Evolutionary conservation across 2,797 vertebrate genomes (phyloP), one percentile per base, ranked within the genome.

Genomic region (Cirrhinus molitorella): DNA sequence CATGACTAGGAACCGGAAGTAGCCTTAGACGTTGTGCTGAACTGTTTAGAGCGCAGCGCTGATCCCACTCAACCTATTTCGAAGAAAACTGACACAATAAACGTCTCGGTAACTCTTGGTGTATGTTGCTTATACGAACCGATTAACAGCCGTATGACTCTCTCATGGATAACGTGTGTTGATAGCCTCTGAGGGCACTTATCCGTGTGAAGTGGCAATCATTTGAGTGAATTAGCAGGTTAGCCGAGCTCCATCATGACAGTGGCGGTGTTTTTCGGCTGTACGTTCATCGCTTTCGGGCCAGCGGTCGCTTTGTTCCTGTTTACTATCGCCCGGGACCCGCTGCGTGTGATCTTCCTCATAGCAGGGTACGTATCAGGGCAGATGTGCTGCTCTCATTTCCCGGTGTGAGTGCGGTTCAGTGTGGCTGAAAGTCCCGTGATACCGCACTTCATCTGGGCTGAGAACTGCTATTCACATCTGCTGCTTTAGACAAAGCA

Each of bases 271-370:
- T 96, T 96, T 86, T 96, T 95, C 88, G 95, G 95, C 81, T 96
- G 95, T 88, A 94, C 95, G 73, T 96, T 95, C 86, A 94, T 96
- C 76, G 95, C 95, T 11, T 96, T 96, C 79, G 96, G 95, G 85
- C 96, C 95, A 0, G 95, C 95, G 19, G 87, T 95, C 71, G 88
- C 96, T 10, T 91, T 96, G 80, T 96, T 96, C 89, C 61, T 96
- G 84, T 95, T 96, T 83, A 96, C 96, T 53, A 94, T 96, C 86
- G 94, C 96, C 87, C 89, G 92, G 49, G 95, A 96, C 67, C 94
- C 96, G 43, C 89, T 96, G 3, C 88, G 95, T 76, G 92, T 96
- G 70, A 96, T 96, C 83, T 96, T 96, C 88, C 95, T 96, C 65
- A 96, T 96, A 51, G 94, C 96, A 10, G 95, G 95, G 96, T 96